Percentiles rank a stretch among this genome's conserved stretches.
These are phyloP conservation scores for Drosophila setosimentum DNA, from an alignment of 2,888 invertebrate species.

Conservation along the genomic window DNA sequence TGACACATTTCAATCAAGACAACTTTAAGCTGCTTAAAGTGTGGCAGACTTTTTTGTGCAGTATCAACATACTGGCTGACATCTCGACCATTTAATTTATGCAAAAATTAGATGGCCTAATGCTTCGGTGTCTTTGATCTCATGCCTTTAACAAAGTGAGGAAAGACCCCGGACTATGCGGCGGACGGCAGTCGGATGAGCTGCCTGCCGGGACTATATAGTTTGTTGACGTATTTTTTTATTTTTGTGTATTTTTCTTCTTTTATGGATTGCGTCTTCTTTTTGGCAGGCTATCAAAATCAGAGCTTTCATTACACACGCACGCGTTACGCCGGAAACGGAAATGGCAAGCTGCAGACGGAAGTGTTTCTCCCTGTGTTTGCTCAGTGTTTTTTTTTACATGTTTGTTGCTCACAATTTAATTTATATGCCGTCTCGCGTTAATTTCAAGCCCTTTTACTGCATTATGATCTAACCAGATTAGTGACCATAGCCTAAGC, in stretches of 20 bases:
- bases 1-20: conserved; percentile 37
- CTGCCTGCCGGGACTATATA: conserved; percentile 20
- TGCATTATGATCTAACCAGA: conserved; percentile 31
- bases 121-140: conserved; percentile 61
- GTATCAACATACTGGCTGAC: conserved; percentile 27
- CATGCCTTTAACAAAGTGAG: conserved; percentile 21
- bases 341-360: conserved; percentile 62
- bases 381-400: conserved; percentile 16
- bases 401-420: conserved; percentile 40
- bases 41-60: conserved; percentile 8
- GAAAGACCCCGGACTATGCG: not conserved
- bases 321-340: conserved; percentile 59
- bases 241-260: conserved; percentile 6
- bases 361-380: conserved; percentile 42
- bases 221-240: conserved; percentile 5
- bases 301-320: conserved; percentile 39
- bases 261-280: conserved; percentile 7
- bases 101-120: conserved; percentile 52
- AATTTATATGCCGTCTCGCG: conserved; percentile 35
- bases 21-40: conserved; percentile 40
- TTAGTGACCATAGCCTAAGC: conserved; percentile 38
- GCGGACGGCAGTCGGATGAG: conserved; percentile 26
- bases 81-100: conserved; percentile 52
- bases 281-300: conserved; percentile 44
- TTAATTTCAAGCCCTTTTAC: conserved; percentile 36